Evolutionary conservation across 2,797 vertebrate genomes (phyloP).

Genomic region (Phalanger gymnotis): DNA sequence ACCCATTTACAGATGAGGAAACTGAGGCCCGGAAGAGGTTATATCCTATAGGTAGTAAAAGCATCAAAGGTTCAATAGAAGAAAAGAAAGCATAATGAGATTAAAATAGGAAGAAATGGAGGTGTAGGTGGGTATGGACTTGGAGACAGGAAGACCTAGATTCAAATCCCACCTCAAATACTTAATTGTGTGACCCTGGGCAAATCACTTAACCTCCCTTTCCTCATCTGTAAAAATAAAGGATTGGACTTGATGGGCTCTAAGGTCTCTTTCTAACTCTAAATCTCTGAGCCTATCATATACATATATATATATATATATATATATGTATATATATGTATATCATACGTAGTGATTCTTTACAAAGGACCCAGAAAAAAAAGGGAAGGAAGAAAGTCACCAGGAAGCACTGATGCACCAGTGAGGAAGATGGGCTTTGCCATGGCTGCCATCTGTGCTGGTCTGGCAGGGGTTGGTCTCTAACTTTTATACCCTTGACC

Average conservation of each 20-base stretch:
- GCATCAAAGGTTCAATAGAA: not conserved
- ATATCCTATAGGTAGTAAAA: not conserved
- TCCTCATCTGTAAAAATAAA: not conserved
- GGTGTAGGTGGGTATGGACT: not conserved
- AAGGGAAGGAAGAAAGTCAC: not conserved
- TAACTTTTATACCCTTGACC: conserved; percentile 39
- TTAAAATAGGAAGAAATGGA: not conserved
- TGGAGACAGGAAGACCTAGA: not conserved
- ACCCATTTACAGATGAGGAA: not conserved
- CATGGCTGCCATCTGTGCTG: conserved; percentile 52
- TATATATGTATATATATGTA: too few relatives aligned
- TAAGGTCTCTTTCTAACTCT: not conserved
- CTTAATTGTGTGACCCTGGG: not conserved
- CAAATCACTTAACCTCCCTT: not conserved
- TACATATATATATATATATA: too few relatives aligned
- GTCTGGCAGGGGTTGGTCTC: not conserved
- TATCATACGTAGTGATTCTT: not conserved
- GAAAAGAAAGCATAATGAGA: not conserved
- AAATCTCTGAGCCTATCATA: not conserved
- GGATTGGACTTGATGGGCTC: not conserved
- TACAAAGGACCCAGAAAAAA: not conserved
- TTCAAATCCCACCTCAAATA: not conserved
- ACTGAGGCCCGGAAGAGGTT: not conserved
- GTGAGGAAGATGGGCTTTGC: conserved; percentile 66
- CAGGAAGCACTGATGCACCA: conserved; percentile 43